Conservation (phyloP, 2,888 invertebrate genomes). For the Lasioglossum lativentre region DNA sequence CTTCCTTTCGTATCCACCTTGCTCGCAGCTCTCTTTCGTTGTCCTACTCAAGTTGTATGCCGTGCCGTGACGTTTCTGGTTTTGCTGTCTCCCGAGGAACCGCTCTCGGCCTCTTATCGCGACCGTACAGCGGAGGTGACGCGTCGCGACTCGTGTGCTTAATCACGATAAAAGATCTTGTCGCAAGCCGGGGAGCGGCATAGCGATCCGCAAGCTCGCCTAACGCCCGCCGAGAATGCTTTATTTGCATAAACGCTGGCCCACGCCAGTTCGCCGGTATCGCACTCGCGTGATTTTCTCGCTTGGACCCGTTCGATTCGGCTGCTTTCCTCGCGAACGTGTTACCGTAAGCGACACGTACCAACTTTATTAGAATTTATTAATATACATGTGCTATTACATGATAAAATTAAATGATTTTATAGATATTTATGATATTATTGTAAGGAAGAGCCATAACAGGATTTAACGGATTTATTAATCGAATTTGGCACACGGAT, state of each 20-base stretch:
- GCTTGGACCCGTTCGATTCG: not conserved
- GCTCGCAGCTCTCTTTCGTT: slow-evolving; percentile 44
- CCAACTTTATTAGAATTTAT: no score
- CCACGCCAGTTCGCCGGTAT: slow-evolving; percentile 41
- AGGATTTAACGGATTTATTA: no score
- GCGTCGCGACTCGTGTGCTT: slow-evolving; percentile 79
- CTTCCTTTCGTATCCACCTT: slow-evolving; percentile 49
- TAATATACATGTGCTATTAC: no score
- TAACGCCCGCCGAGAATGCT: slow-evolving; percentile 65
- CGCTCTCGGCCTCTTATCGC: slow-evolving; percentile 76
- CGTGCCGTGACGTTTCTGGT: slow-evolving; percentile 64
- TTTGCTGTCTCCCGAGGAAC: slow-evolving; percentile 60
- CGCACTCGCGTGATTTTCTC: slow-evolving; percentile 69
- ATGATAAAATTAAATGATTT: no score
- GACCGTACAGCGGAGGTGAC: slow-evolving; percentile 78
- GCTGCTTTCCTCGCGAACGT: no score
- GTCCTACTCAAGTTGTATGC: slow-evolving; percentile 40
- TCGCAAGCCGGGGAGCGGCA: slow-evolving; percentile 79
- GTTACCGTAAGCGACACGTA: no score
- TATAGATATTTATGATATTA: no score
- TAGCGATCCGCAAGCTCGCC: slow-evolving; percentile 74
- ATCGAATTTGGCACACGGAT: no score
- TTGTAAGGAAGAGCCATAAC: no score
- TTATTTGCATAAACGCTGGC: slow-evolving; percentile 78
- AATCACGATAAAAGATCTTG: slow-evolving; percentile 84